These are phyloP conservation scores for Drosophila parabipectinata DNA, from an alignment of 1,140 invertebrate genomes.

Conservation along the genomic window DNA sequence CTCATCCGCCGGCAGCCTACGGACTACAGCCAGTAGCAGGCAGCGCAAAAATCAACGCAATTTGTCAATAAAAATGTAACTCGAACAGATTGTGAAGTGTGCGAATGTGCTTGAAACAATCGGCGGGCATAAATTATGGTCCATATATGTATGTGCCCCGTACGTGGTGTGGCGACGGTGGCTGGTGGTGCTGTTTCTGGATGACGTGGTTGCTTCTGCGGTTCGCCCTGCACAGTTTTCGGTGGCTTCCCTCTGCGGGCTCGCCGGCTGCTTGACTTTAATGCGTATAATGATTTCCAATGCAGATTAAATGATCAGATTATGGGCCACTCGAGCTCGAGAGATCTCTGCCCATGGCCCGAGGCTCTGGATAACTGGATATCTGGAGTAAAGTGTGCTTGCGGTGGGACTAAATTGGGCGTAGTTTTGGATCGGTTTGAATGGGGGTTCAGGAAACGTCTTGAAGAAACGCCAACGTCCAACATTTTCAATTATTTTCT, in stretches of 20 bases:
- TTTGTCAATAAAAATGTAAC: constrained; percentile 84
- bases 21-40: background rate
- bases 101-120: constrained; percentile 81
- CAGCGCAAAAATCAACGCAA: constrained; percentile 81
- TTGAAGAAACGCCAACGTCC: background rate
- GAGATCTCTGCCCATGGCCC: constrained; percentile 27
- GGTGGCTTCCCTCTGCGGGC: constrained; percentile 45
- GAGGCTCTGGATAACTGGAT: no score
- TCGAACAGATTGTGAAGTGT: constrained; percentile 81
- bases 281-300: constrained; percentile 78
- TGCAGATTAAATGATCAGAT: constrained; percentile 79
- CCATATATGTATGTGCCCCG: constrained; percentile 38
- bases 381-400: constrained; percentile 18
- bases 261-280: constrained; percentile 64
- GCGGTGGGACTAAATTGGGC: constrained; percentile 9
- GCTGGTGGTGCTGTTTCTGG: constrained; percentile 14
- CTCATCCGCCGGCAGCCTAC: constrained; percentile 40
- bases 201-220: constrained; percentile 26
- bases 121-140: constrained; percentile 76
- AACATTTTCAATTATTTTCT: constrained; percentile 28
- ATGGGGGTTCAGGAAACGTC: no score
- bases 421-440: background rate
- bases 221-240: constrained; percentile 9
- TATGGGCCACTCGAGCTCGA: constrained; percentile 61
- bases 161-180: constrained; percentile 13